These are phyloP conservation scores for Ptychodera flava DNA, from an alignment of 35 echinoderm and acorn worm genomes.

Conservation along the genomic window DNA sequence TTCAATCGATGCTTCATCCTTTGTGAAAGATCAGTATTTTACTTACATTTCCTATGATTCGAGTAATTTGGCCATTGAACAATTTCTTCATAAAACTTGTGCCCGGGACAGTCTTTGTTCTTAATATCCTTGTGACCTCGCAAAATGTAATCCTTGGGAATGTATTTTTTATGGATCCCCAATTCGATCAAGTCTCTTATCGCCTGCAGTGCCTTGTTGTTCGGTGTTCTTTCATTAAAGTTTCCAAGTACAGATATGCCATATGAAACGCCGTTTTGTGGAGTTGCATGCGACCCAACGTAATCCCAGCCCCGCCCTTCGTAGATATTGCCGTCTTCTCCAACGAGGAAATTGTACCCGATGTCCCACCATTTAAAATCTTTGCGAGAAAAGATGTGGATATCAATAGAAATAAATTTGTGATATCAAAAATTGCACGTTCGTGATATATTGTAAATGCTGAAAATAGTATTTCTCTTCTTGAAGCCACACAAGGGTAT, in stretches of 20 bases:
- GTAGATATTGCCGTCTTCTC: conserved; percentile 39
- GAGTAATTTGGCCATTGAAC: conserved; percentile 18
- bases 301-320: conserved; percentile 42
- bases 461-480: neutral
- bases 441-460: neutral
- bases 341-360: conserved; percentile 45
- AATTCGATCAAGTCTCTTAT: neutral
- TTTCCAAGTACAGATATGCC: neutral
- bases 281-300: conserved; percentile 18
- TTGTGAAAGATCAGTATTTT: too few species aligned
- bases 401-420: neutral
- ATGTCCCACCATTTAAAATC: conserved; percentile 28
- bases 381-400: neutral
- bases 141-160: conserved; percentile 10
- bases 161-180: neutral
- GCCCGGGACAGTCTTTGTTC: conserved; percentile 14
- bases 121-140: conserved; percentile 20
- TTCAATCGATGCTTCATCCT: too few species aligned
- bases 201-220: neutral
- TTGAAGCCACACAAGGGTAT: neutral
- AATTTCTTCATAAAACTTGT: conserved; percentile 13
- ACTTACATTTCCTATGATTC: neutral
- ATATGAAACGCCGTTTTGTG: conserved; percentile 32
- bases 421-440: neutral
- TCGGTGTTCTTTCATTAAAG: neutral